These are phyloP conservation scores for Numenius phaeopus DNA, from an alignment of 2,797 vertebrate species.

Conservation along the genomic window DNA sequence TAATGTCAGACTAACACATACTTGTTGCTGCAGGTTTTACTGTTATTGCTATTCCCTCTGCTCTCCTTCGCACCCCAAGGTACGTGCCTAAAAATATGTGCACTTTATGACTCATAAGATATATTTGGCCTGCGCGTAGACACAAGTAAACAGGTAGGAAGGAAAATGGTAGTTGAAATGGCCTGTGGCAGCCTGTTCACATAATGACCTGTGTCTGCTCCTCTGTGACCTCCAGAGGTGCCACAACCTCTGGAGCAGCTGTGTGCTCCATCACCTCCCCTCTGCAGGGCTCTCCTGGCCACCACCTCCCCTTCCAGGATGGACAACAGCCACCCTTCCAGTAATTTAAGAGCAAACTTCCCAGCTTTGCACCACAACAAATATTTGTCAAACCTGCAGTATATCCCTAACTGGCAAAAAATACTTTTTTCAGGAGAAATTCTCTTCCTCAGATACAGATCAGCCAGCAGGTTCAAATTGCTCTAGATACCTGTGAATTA, in stretches of 20 bases:
- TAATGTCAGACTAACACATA: constrained; percentile 65
- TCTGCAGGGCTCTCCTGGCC: background rate
- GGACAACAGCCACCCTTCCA: fast-evolving
- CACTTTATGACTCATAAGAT: background rate
- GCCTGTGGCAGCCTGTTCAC: fast-evolving
- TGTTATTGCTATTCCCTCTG: constrained; percentile 45
- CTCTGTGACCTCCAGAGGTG: background rate
- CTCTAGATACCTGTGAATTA: background rate
- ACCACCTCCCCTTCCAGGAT: background rate
- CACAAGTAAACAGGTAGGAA: background rate
- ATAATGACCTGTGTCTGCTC: background rate
- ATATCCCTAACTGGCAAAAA: background rate
- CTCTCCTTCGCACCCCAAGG: constrained; percentile 20
- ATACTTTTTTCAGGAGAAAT: background rate
- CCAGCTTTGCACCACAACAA: too few relatives aligned
- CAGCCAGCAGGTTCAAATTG: background rate
- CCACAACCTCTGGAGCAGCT: background rate
- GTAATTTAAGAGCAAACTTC: background rate
- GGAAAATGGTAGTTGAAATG: background rate
- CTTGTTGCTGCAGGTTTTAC: constrained; percentile 71
- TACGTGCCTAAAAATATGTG: constrained; percentile 15
- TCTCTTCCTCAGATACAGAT: background rate
- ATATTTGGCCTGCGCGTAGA: background rate
- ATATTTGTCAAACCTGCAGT: background rate
- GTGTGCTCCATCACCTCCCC: background rate